Base-by-base conservation (phyloP, 2,797 vertebrate species). In the Strix occidentalis region DNA sequence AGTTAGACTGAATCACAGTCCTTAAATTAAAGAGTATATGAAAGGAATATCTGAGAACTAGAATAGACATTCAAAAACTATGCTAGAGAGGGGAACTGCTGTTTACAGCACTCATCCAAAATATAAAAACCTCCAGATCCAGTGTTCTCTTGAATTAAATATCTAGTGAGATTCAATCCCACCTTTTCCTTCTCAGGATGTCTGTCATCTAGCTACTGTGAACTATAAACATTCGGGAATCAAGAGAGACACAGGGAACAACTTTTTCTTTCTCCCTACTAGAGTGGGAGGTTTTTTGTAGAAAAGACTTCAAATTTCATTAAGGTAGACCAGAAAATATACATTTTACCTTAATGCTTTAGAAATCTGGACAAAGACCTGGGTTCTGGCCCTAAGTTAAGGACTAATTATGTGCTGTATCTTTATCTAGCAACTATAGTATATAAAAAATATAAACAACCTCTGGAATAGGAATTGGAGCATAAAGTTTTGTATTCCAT, bases 291-390 rank as follows among this genome's bases (percentile, higher is more conserved):
- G 16, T 53, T 51, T 39, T 82, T 69, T 35, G 43, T 33, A 77
- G 37, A 79, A 86, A 3, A 61, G 6, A 71, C 13, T 54, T 87
- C 39, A 79, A 43, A 56, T 72, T 76, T 84, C 50, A 28, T 53
- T 53, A 14, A 53, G 6, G 26, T 33, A 46, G 25, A 75, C 19
- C 12, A 72, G 24, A 79, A 92, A 84, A 71, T 11, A 57, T 2
- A 68, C 3, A 11, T 74, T 77, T 76, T 56, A 70, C 3, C 4
- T 1, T 0, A 88, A 3, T 2, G 0, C 11, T 82, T 81, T 39
- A 84, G 35, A 63, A 71, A 65, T 76, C 20, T 31, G 11, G 41
- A 39, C 29, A 64, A 76, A 87, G 28, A 69, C 5, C 16, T 41
- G 18, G 43, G 26, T 58, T 72, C 50, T 68, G 37, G 37, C 10